Evolutionary conservation across 2,888 invertebrate species (phyloP).

Genomic region (Rapana venosa): DNA sequence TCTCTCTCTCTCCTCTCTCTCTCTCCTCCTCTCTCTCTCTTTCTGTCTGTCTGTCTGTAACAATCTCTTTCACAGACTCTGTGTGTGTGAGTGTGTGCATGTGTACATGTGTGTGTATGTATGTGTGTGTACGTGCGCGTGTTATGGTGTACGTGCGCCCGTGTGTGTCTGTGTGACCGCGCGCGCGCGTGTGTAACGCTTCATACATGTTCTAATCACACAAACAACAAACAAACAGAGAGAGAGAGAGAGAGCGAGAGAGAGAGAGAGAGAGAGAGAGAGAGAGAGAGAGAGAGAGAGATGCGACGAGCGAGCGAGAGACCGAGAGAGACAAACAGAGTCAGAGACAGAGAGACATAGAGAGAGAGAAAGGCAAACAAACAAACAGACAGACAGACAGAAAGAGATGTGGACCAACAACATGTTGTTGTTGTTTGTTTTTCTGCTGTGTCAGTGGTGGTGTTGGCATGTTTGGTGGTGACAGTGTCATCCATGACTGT

Average conservation of each 20-base stretch:
- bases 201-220: too few relatives aligned
- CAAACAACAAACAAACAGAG: neutral
- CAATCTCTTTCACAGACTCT: neutral
- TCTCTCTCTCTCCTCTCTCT: slow-evolving; percentile 14
- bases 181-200: too few relatives aligned
- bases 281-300: slow-evolving; percentile 6
- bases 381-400: too few relatives aligned
- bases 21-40: neutral
- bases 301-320: too few relatives aligned
- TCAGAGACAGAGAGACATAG: too few relatives aligned
- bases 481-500: too few relatives aligned
- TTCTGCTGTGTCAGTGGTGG: too few relatives aligned
- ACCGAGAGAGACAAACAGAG: too few relatives aligned
- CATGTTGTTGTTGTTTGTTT: too few relatives aligned
- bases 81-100: slow-evolving; percentile 4
- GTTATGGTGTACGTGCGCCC: neutral
- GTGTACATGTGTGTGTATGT: neutral
- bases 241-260: neutral
- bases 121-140: neutral
- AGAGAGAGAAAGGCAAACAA: too few relatives aligned
- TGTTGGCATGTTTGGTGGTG: too few relatives aligned
- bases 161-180: neutral
- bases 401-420: too few relatives aligned
- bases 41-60: neutral
- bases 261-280: slow-evolving; percentile 1